A percentile compares a stretch with the other conserved stretches of the same genome.
These are phyloP conservation scores for Sebastes miniatus DNA, from an alignment of 2,797 vertebrate species.

Conservation along the genomic window DNA sequence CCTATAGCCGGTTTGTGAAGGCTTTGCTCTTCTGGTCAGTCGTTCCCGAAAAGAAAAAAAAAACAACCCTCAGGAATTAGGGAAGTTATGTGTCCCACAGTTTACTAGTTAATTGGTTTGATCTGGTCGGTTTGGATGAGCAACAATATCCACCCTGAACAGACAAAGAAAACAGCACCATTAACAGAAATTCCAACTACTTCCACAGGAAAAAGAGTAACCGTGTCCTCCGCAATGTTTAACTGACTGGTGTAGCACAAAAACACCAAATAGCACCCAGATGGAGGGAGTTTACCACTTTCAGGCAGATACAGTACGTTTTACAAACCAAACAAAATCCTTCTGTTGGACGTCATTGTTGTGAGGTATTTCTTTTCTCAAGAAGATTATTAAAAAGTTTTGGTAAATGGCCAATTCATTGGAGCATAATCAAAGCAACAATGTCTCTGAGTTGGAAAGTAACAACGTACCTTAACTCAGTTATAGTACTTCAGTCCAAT, in stretches of 20 bases:
- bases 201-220: background rate
- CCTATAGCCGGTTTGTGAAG: background rate
- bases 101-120: conserved; percentile 20
- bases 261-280: background rate
- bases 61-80: conserved; percentile 3
- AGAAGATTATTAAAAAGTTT: background rate
- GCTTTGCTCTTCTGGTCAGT: conserved; percentile 1
- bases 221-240: background rate
- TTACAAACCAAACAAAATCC: background rate
- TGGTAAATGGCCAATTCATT: background rate
- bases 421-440: background rate
- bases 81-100: conserved; percentile 6
- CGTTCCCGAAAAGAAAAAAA: background rate
- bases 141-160: background rate
- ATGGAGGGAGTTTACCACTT: background rate
- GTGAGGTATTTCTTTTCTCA: background rate
- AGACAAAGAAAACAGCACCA: background rate
- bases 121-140: background rate
- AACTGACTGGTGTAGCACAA: background rate
- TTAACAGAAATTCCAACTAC: background rate
- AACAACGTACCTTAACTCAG: background rate
- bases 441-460: rapidly evolving
- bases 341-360: background rate
- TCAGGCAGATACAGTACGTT: background rate
- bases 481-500: background rate